Base-by-base conservation (phyloP, 2,888 invertebrate species). In the Sylvicola fuscatus region DNA sequence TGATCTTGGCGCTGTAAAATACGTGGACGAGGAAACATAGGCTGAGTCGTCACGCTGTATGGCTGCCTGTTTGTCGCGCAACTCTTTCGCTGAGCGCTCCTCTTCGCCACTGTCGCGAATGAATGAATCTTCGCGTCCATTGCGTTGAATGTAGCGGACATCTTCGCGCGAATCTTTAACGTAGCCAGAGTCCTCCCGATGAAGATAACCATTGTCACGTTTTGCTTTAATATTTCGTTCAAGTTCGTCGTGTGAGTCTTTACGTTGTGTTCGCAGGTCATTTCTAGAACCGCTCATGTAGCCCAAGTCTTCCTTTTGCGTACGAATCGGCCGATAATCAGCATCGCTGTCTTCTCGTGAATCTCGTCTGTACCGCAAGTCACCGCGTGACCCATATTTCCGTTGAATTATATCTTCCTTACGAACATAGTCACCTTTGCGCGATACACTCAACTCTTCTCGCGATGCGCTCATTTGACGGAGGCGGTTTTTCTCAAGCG, bases 11-110 rank as follows among this genome's bases (percentile, higher is more conserved):
- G 65, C 67, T 45, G 64, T 67, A 44, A 65, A 66, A 58, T 66
- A 65, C 27, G 63, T 66, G 3, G 64, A 66, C 26, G 64, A 66
- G 3, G 64, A 66, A 3, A 66, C 65, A 53, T 65, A 67, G 45
- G 64, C 66, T 46, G 64, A 68, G 49, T 63, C 67, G 49, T 66
- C 66, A 41, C 65, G 62, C 42, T 65, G 64, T 39, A 65, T 62
- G 42, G 63, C 60, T 36, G 61, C 54, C 33, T 63, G 62, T 40
- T 63, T 62, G 38, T 37, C 30, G 8, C 14, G 16, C 12, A 27
- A 13, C 13, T 43, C 43, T 7, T 41, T 61, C 56, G 38, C 58
- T 50, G 49, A 60, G 55, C 42, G 61, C 54, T 39, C 61, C 51
- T 48, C 63, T 51, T 43, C 64, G 49, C 44, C 64, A 60, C 33